phyloP scores from a whole-genome alignment of 37 sponge, comb jelly and placozoan species.

The Geodia barretti region DNA sequence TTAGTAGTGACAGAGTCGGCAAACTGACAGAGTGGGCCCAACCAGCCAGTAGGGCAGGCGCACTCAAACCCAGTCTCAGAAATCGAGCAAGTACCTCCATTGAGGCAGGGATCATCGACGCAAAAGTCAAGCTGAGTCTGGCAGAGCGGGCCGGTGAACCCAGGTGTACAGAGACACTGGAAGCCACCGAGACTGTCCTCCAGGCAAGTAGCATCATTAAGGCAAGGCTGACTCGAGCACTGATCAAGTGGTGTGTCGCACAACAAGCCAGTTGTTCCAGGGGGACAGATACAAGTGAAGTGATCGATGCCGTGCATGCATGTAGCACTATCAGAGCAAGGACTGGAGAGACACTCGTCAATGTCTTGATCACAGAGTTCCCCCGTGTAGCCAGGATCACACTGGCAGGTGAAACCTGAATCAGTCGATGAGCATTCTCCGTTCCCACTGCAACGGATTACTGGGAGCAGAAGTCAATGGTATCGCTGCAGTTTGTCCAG shows the following conservation, averaged over 20 bases:
- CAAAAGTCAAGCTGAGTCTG: slow-evolving; percentile 32
- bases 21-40: slow-evolving; percentile 38
- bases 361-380: slow-evolving; percentile 7
- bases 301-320: slow-evolving; percentile 16
- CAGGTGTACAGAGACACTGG: slow-evolving; percentile 26
- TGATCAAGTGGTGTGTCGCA: slow-evolving; percentile 27
- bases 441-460: neutral
- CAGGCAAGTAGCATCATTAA: slow-evolving; percentile 37
- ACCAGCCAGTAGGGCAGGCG: slow-evolving; percentile 35
- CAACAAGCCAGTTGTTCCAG: slow-evolving; percentile 25
- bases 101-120: slow-evolving; percentile 17
- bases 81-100: slow-evolving; percentile 38
- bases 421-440: neutral
- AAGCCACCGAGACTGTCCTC: slow-evolving; percentile 6
- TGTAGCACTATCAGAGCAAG: slow-evolving; percentile 23
- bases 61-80: slow-evolving; percentile 12
- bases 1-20: slow-evolving; percentile 17
- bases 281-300: slow-evolving; percentile 36
- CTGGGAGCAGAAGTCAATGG: slow-evolving; percentile 25
- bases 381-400: slow-evolving; percentile 43
- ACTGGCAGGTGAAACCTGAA: slow-evolving; percentile 14
- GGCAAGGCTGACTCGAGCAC: slow-evolving; percentile 8
- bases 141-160: slow-evolving; percentile 33
- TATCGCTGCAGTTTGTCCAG: slow-evolving; percentile 4
- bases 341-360: slow-evolving; percentile 21